Evolutionary conservation across 2,113 vertebrate genomes (phyloP).

Genomic region (Chascanopsetta lugubris): DNA sequence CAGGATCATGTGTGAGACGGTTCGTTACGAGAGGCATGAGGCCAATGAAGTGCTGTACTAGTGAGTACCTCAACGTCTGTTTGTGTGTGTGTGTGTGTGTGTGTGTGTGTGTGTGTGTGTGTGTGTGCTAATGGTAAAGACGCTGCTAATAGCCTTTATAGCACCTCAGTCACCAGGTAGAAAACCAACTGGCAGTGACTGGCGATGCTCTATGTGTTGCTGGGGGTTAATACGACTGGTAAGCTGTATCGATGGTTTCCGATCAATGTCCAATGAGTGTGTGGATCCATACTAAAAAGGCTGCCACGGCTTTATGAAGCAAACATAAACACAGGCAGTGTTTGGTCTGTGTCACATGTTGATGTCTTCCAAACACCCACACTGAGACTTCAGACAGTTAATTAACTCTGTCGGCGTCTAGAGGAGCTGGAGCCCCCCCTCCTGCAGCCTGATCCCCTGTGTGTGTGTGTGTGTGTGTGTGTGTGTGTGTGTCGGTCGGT

Average conservation of each 20-base stretch:
- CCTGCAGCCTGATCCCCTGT: slow-evolving; percentile 6
- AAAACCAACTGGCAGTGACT: too few relatives aligned
- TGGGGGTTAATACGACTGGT: slow-evolving; percentile 10
- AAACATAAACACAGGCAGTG: neutral
- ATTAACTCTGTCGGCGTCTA: slow-evolving; percentile 58
- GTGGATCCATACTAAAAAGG: slow-evolving; percentile 10
- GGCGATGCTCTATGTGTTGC: neutral
- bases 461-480: neutral
- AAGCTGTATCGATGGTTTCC: slow-evolving; percentile 31
- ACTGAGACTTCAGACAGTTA: slow-evolving; percentile 50
- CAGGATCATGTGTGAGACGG: slow-evolving; percentile 98
- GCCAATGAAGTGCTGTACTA: slow-evolving; percentile 99
- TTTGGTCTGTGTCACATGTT: slow-evolving; percentile 44
- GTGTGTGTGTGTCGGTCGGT: neutral
- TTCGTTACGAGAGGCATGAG: slow-evolving; percentile 96
- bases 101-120: too few relatives aligned
- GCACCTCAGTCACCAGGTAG: too few relatives aligned
- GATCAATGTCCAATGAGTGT: neutral
- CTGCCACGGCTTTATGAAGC: slow-evolving; percentile 9
- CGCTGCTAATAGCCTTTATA: too few relatives aligned
- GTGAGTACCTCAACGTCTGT: slow-evolving; percentile 84
- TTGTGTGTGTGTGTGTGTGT: neutral
- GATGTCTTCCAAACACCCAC: slow-evolving; percentile 35
- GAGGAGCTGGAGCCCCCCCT: slow-evolving; percentile 28
- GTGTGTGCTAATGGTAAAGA: too few relatives aligned